Evolutionary conservation across 2,797 vertebrate species (phyloP).

Genomic region (Poecilia gillii): DNA sequence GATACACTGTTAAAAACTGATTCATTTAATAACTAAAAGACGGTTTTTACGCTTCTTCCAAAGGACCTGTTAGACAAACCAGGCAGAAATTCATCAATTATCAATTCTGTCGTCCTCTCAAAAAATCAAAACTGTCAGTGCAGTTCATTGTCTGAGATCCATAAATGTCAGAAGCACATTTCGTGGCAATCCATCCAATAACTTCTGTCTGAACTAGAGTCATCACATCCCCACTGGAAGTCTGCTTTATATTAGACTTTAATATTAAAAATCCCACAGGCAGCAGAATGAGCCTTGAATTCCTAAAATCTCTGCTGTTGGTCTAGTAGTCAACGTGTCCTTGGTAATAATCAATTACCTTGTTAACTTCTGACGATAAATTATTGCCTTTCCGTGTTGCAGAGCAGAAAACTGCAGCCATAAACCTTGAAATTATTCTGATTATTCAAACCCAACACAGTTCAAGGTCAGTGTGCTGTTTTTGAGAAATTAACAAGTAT

Average conservation of each 20-base stretch:
- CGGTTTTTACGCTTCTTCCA: background rate
- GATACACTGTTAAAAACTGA: background rate
- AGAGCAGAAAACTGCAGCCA: constrained; percentile 14
- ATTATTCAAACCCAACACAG: constrained; percentile 17
- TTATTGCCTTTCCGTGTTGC: constrained; percentile 8
- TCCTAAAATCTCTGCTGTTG: background rate
- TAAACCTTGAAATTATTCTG: constrained; percentile 10
- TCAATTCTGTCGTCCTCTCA: background rate
- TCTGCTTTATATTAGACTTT: background rate
- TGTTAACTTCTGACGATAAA: constrained; percentile 2
- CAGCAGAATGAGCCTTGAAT: background rate
- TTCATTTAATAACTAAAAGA: background rate
- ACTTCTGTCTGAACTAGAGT: background rate
- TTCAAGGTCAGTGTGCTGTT: constrained; percentile 31
- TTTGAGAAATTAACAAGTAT: constrained; percentile 2
- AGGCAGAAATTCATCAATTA: constrained; percentile 6
- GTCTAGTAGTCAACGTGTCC: constrained; percentile 3
- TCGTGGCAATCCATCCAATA: background rate
- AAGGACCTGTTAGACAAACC: background rate
- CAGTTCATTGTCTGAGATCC: background rate
- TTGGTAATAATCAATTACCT: constrained; percentile 16
- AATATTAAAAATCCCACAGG: background rate
- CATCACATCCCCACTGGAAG: background rate
- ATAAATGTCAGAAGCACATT: background rate
- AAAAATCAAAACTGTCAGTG: constrained; percentile 6